A percentile compares a stretch with the other conserved stretches of the same genome.
Conservation (phyloP, 2,888 invertebrate species). For the Hedya salicella region DNA sequence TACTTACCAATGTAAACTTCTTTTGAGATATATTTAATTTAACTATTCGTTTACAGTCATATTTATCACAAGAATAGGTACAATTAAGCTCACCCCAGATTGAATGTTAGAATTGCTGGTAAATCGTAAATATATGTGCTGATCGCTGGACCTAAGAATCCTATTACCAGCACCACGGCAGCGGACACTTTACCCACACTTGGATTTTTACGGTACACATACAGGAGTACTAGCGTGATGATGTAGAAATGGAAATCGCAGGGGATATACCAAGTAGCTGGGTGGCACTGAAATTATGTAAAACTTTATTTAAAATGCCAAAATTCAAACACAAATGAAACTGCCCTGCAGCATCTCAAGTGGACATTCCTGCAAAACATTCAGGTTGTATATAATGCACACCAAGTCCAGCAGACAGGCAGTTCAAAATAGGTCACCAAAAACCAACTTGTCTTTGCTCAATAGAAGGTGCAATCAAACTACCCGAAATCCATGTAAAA, state of each 20-base stretch:
- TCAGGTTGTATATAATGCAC: no score
- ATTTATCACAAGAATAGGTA: not conserved
- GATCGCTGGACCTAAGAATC: slow-evolving; percentile 13
- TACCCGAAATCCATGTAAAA: no score
- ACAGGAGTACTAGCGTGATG: slow-evolving; percentile 29
- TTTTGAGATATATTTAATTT: no score
- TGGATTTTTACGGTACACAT: slow-evolving; percentile 31
- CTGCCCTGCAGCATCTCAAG: no score
- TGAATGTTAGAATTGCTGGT: not conserved
- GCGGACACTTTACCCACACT: not conserved
- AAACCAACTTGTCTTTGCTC: no score
- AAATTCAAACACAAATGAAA: not conserved
- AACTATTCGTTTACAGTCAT: no score
- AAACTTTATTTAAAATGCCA: not conserved
- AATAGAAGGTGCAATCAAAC: no score
- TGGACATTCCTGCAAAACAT: no score
- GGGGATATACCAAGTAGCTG: slow-evolving; percentile 29
- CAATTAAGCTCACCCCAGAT: slow-evolving; percentile 15
- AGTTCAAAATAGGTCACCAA: no score
- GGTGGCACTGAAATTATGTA: slow-evolving; percentile 26
- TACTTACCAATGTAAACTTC: no score
- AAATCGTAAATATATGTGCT: slow-evolving; percentile 28
- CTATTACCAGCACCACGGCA: slow-evolving; percentile 10
- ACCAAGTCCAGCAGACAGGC: no score
- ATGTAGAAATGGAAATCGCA: slow-evolving; percentile 38